phyloP scores from a whole-genome alignment of 2,888 invertebrate genomes.

The Saturnia pavonia region DNA sequence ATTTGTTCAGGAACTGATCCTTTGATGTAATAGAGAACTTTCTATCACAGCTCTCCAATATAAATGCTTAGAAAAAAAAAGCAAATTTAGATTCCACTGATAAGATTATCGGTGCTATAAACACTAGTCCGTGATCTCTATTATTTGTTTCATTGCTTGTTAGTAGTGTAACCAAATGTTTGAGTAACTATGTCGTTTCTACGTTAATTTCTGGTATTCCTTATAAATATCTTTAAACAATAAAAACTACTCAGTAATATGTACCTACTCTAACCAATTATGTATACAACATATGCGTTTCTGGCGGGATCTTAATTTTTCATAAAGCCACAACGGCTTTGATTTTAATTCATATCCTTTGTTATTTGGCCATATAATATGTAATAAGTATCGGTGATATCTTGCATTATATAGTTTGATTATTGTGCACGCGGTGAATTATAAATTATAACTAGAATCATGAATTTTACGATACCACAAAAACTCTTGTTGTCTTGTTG shows the following conservation, averaged over 20 bases:
- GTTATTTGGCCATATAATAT: too few relatives aligned
- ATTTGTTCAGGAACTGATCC: background rate
- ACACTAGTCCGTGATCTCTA: slow-evolving; percentile 10
- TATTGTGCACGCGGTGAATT: too few relatives aligned
- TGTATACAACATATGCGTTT: too few relatives aligned
- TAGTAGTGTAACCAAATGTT: slow-evolving; percentile 28
- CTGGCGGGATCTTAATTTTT: too few relatives aligned
- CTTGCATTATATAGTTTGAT: too few relatives aligned
- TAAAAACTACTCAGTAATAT: background rate
- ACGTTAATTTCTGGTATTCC: background rate
- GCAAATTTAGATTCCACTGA: slow-evolving; percentile 4
- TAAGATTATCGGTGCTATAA: background rate
- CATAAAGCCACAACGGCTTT: too few relatives aligned
- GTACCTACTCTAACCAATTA: background rate
- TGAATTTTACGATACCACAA: too few relatives aligned
- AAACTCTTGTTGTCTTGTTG: too few relatives aligned
- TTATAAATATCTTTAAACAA: background rate
- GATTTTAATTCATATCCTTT: too few relatives aligned
- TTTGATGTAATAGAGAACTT: background rate
- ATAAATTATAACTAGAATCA: too few relatives aligned
- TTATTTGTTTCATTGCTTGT: slow-evolving; percentile 24
- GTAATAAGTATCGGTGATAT: too few relatives aligned
- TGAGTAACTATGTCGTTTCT: background rate
- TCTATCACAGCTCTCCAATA: background rate
- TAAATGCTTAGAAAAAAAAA: background rate